These are phyloP conservation scores for Cololabis saira DNA, from an alignment of 2,113 vertebrate species.

Conservation along the genomic window DNA sequence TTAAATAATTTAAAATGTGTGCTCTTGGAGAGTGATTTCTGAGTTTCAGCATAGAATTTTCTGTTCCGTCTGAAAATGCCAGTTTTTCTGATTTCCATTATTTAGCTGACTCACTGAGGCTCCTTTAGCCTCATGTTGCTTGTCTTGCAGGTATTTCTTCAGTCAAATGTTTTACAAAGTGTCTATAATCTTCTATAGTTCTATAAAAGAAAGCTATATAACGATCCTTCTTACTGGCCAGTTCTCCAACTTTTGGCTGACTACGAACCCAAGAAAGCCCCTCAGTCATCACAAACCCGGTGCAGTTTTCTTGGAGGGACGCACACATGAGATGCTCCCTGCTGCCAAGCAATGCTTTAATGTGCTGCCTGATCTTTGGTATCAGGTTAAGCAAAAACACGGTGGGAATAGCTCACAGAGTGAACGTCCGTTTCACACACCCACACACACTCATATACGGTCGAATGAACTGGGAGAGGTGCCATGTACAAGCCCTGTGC, in stretches of 20 bases:
- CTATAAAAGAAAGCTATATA: no score
- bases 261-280: slow-evolving; percentile 44
- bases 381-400: slow-evolving; percentile 66
- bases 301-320: slow-evolving; percentile 45
- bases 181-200: no score
- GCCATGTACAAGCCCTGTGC: not conserved
- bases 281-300: slow-evolving; percentile 25
- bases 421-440: slow-evolving; percentile 7
- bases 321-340: slow-evolving; percentile 44
- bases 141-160: not conserved
- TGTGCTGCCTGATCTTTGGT: slow-evolving; percentile 47
- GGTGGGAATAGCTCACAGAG: slow-evolving; percentile 20
- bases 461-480: slow-evolving; percentile 16
- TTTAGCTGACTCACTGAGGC: not conserved
- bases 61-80: slow-evolving; percentile 25
- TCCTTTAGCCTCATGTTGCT: not conserved
- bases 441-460: slow-evolving; percentile 12
- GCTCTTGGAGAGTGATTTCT: slow-evolving; percentile 26
- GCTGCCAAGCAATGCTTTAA: slow-evolving; percentile 59
- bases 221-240: slow-evolving; percentile 2
- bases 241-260: slow-evolving; percentile 37
- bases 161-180: slow-evolving; percentile 7
- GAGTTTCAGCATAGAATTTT: slow-evolving; percentile 50
- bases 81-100: slow-evolving; percentile 12
- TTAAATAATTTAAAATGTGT: slow-evolving; percentile 54